These are phyloP conservation scores for Adelphocoris suturalis DNA, from an alignment of 2,888 invertebrate species.

Conservation along the genomic window DNA sequence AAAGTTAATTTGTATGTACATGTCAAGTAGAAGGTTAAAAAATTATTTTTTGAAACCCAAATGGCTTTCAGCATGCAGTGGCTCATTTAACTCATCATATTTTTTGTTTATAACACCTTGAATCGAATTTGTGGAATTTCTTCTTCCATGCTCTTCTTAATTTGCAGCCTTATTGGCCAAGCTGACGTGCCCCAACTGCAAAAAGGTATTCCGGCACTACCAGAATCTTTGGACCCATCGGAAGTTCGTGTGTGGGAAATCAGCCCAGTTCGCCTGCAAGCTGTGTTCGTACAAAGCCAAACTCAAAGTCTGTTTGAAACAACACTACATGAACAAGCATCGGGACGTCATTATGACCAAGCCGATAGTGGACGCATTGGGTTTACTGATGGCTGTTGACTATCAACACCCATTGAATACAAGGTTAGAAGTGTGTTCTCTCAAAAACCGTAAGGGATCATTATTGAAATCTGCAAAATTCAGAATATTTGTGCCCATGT, in stretches of 20 bases:
- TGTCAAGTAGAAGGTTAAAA: too few relatives aligned
- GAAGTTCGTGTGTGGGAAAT: constrained; percentile 79
- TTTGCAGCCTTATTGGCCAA: constrained; percentile 77
- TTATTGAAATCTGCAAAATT: neutral
- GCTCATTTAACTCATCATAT: too few relatives aligned
- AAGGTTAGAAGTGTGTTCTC: neutral
- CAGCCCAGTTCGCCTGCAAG: constrained; percentile 79
- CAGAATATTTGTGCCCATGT: too few relatives aligned
- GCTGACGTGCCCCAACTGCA: constrained; percentile 77
- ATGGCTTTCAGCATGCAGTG: too few relatives aligned
- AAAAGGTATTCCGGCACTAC: constrained; percentile 76
- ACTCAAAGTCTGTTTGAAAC: constrained; percentile 78
- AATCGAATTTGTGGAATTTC: constrained; percentile 8
- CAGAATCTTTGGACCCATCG: constrained; percentile 75
- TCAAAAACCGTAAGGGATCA: neutral
- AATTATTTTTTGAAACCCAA: too few relatives aligned
- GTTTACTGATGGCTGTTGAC: neutral
- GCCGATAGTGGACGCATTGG: constrained; percentile 2
- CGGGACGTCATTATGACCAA: constrained; percentile 35
- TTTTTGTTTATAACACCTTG: neutral
- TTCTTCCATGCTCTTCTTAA: neutral
- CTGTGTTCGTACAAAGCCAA: constrained; percentile 79
- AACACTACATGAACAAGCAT: constrained; percentile 73
- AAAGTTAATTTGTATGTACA: too few relatives aligned
- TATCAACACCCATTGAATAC: neutral